These are phyloP conservation scores for Ibidorhyncha struthersii DNA, from an alignment of 2,113 vertebrate genomes.

Conservation along the genomic window DNA sequence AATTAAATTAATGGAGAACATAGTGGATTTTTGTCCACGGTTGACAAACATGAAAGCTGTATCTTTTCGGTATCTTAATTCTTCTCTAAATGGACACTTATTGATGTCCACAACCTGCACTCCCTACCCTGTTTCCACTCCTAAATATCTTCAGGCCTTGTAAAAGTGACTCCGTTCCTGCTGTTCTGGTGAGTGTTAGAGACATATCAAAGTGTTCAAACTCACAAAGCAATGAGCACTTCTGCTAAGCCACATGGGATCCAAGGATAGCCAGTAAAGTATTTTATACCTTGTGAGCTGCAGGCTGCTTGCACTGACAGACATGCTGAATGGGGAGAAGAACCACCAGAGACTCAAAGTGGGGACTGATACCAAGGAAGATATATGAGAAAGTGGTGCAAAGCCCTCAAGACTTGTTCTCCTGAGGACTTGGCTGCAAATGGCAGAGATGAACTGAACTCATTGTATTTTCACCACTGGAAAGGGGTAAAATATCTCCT, in stretches of 20 bases:
- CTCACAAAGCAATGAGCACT: neutral
- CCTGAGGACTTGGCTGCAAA: neutral
- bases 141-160: neutral
- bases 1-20: neutral
- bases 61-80: neutral
- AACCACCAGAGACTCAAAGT: neutral
- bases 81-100: neutral
- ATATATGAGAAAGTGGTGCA: neutral
- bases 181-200: neutral
- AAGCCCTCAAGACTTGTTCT: neutral
- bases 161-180: neutral
- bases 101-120: neutral
- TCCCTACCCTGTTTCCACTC: neutral
- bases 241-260: neutral
- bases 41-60: neutral
- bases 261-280: neutral
- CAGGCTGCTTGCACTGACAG: neutral
- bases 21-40: neutral
- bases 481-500: neutral
- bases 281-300: neutral
- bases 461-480: neutral
- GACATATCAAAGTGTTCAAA: neutral
- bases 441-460: neutral
- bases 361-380: neutral
- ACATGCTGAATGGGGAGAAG: neutral